Conservation (phyloP, 2,797 vertebrate species). For the Balearica regulorum region DNA sequence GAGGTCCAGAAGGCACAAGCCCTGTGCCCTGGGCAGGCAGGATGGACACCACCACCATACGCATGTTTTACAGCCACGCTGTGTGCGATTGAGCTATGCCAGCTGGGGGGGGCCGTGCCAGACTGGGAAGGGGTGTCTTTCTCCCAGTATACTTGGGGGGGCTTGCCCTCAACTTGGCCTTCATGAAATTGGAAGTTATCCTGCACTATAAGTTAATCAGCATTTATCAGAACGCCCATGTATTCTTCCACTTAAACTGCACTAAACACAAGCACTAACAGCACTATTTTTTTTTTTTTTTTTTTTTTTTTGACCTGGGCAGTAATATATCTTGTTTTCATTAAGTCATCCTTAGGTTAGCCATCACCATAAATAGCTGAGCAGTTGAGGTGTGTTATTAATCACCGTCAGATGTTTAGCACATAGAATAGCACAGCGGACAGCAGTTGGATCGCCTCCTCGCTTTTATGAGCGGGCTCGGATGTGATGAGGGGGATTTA, state of each 20-base stretch:
- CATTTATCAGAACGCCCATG: neutral
- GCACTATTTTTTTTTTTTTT: neutral
- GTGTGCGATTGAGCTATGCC: neutral
- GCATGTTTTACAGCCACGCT: neutral
- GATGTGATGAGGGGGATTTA: neutral
- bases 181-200: neutral
- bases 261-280: neutral
- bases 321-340: neutral
- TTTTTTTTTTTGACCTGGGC: neutral
- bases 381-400: neutral
- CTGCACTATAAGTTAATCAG: rapidly evolving
- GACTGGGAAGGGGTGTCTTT: neutral
- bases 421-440: neutral
- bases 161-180: neutral
- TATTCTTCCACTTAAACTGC: neutral
- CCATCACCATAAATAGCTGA: neutral
- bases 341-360: neutral
- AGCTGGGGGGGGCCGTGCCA: neutral
- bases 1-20: neutral
- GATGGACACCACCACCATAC: rapidly evolving
- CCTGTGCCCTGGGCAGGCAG: rapidly evolving
- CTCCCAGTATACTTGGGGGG: neutral
- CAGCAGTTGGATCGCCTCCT: neutral
- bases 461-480: neutral
- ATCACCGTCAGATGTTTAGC: neutral